Evolutionary conservation across 2,888 invertebrate species (phyloP).

Genomic region (Cabera pusaria): DNA sequence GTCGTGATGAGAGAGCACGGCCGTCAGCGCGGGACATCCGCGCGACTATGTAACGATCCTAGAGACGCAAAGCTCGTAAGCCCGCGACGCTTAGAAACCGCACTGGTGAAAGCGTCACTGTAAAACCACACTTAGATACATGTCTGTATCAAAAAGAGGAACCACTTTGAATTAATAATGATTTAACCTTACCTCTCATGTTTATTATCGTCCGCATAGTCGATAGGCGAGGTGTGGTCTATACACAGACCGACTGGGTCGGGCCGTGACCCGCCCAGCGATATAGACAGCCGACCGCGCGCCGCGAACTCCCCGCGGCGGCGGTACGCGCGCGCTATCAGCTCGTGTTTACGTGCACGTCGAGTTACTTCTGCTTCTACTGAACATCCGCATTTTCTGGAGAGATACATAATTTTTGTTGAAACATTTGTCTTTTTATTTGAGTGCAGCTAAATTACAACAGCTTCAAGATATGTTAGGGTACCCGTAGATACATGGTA

Average conservation of each 20-base stretch:
- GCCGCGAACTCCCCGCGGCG: slow-evolving; percentile 93
- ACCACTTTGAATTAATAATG: too few species aligned
- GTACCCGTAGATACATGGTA: too few species aligned
- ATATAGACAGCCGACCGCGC: slow-evolving; percentile 93
- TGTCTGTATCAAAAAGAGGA: too few species aligned
- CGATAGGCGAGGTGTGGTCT: slow-evolving; percentile 65
- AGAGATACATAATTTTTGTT: not conserved
- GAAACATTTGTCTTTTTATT: too few species aligned
- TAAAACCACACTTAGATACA: too few species aligned
- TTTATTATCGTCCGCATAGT: slow-evolving; percentile 68
- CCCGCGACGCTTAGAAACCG: too few species aligned
- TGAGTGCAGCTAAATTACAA: not conserved
- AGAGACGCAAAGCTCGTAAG: too few species aligned
- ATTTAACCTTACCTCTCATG: slow-evolving; percentile 74
- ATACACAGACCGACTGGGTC: slow-evolving; percentile 92
- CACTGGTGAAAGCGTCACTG: too few species aligned
- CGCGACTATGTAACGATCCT: too few species aligned
- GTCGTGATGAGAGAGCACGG: too few species aligned
- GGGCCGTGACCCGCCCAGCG: slow-evolving; percentile 92
- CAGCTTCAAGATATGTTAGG: too few species aligned
- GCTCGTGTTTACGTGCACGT: slow-evolving; percentile 92
- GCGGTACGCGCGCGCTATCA: slow-evolving; percentile 95
- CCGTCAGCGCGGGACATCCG: too few species aligned
- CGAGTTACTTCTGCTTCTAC: slow-evolving; percentile 81
- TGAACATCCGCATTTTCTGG: slow-evolving; percentile 89